Base-by-base conservation (phyloP, 1,140 invertebrate species). In the Zaprionus gabonicus region DNA sequence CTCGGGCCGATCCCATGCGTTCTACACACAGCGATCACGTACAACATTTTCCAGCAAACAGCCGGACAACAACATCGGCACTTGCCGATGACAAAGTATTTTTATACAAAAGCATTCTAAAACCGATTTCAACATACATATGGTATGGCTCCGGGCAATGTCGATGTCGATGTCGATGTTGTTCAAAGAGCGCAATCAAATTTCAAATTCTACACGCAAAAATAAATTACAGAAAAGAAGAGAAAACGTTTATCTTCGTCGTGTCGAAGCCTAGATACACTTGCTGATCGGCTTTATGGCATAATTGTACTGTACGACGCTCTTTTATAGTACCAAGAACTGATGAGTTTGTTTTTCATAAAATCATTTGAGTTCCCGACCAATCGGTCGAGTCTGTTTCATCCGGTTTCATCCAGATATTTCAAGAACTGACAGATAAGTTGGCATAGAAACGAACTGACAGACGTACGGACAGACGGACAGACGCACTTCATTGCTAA, bases 1-100 rank as follows among this genome's bases (percentile, higher is more conserved):
- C 20, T 51, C 46, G 46, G 46, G 41, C 41, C 46, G 46, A 51
- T 51, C 46, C 46, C 46, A 49, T 49, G 46, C 17, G n/a, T 20
- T 20, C n/a, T 17, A 20, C 44, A 49, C 44, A 49, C 44, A 51
- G 46, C 46, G 46, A 51, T 23, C 46, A 51, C 46, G 46, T 51
- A 51, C 46, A 13, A 20, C 4, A 51, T 51, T 51, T 51, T 25
- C 46, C 46, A 51, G 46, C 46, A 49, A 49, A 23, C 20, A 49
- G 46, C 46, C 46, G 46, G 46, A 51, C 46, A 12, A 20, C 9
- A 51, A 51, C 46, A 23, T 51, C 46, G 46, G 12, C 46, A 51
- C 46, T 51, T 25, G 46, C 46, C 46, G 46, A 51, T 51, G 46
- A 51, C 46, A 51, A 51, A 51, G 46, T 51, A 51, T 23, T 51